Percentiles rank a stretch among this genome's conserved stretches.
These are phyloP conservation scores for Netta rufina DNA, from an alignment of 2,797 vertebrate genomes.

Conservation along the genomic window DNA sequence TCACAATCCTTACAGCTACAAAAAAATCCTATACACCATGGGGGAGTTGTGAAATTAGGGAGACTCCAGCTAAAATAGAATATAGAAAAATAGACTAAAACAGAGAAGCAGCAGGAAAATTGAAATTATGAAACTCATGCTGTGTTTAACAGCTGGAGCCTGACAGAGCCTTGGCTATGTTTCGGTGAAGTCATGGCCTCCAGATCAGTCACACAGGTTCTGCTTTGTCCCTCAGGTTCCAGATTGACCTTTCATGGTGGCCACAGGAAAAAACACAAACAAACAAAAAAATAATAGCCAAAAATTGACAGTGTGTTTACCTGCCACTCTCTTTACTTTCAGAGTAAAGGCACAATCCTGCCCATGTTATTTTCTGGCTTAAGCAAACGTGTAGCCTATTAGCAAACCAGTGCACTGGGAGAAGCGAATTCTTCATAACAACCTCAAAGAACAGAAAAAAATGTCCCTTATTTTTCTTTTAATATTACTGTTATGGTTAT, in stretches of 20 bases:
- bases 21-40: constrained; percentile 15
- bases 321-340: neutral
- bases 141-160: neutral
- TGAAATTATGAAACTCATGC: neutral
- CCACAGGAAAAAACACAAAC: neutral
- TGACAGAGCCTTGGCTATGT: neutral
- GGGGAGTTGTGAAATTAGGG: constrained; percentile 46
- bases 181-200: neutral
- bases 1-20: constrained; percentile 42
- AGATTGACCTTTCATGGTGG: neutral
- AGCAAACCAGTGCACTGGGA: constrained; percentile 19
- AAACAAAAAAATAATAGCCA: neutral
- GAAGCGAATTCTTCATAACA: constrained; percentile 29
- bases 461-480: neutral
- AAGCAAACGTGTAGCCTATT: constrained; percentile 23
- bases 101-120: neutral
- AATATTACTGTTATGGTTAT: neutral
- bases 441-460: neutral
- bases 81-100: constrained; percentile 14
- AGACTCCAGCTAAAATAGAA: constrained; percentile 44
- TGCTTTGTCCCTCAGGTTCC: neutral
- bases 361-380: constrained; percentile 34
- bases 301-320: constrained; percentile 28
- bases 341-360: constrained; percentile 24
- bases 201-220: neutral